Evolutionary conservation across 1,140 invertebrate species (phyloP), one percentile per base, ranked within the genome.

Genomic region (Episyrphus balteatus): DNA sequence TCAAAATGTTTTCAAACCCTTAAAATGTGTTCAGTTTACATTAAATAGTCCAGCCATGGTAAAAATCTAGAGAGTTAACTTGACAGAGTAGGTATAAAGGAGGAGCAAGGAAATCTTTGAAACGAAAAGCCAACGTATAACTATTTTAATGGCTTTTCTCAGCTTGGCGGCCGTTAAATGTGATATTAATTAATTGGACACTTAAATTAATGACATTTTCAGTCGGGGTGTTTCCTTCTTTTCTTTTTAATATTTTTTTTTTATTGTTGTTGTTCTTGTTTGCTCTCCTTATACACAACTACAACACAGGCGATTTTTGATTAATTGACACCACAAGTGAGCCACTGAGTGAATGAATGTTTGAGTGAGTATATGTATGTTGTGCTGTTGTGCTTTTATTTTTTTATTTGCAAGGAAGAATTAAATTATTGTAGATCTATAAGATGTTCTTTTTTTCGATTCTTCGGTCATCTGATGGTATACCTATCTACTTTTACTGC

Each of bases 161-260:
- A 66, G 63, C 63, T 66, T 66, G 63, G 61, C 57, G 61, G 61
- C 63, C 63, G 58, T 63, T 66, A 66, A 66, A 66, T 66, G 61
- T 56, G 63, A 66, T 62, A 63, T 66, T 66, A 66, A 66, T 66
- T 66, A 66, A 66, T 66, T 66, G 62, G 61, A 63, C 63, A 66
- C 63, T 66, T 66, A 66, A 66, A 57, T 66, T 66, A 66, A 66
- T 59, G 62, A 66, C 63, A 66, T 66, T 63, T 62, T 21, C 21
- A 26, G 21, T 8, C 21, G 21, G 36, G 13, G 36, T 26, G 21
- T 58, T 62, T 59, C 56, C 47, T 51, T 44, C 42, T 12, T 32
- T 18, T 26, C 42, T 47, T 38, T 53, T 50, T 53, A 44, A 52
- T 42, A 21, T 47, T 36, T 30, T 11, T 32, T 37, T 26, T 10